Evolutionary conservation across 1,140 invertebrate genomes (phyloP), one percentile per base, ranked within the genome.

Genomic region (Diploscapter pachys): DNA sequence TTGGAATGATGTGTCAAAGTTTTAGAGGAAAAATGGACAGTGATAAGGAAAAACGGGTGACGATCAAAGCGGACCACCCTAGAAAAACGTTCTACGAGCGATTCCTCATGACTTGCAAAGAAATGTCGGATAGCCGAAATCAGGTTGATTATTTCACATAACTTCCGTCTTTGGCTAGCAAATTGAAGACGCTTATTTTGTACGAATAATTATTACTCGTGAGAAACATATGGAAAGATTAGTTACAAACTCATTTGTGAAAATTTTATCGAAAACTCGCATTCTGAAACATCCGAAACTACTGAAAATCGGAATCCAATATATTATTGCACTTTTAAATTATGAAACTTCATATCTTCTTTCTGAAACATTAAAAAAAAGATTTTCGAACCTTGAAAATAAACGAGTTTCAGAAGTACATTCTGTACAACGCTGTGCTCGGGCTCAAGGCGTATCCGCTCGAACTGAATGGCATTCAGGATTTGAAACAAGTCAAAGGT

Each of bases 401-500:
- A 31, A 31, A 74, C 4, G 56, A 67, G 4, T 53, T 69, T 48
- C 57, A 56, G 57, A 63, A 74, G n/a, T 69, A 62, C 49, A 57
- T 64, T 48, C 50, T 68, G 5, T 64, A 74, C 59, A 74, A 74
- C 51, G 73, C 73, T 63, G 57, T 66, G 52, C 51, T 59, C 31
- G 59, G 59, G 6, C 50, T 74, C 13, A 52, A 56, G 63, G 63
- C 53, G 9, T 74, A 54, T 9, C 73, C 73, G 4, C 64, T 74
- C 11, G 73, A 74, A 63, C 48, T 74, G 4, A n/a, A n/a, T n/a
- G 55, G n/a, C 8, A 74, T 74, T n/a, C 51, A 48, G 13, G 73
- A 67, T 49, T 5, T 74, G 11, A 74, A 74, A 50, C 55, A 69
- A 52, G 56, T 74, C 2, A 51, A 74, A 55, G 73, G 73, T 74